Base-by-base conservation (phyloP, 2,797 vertebrate species). In the Sebastolobus alascanus region DNA sequence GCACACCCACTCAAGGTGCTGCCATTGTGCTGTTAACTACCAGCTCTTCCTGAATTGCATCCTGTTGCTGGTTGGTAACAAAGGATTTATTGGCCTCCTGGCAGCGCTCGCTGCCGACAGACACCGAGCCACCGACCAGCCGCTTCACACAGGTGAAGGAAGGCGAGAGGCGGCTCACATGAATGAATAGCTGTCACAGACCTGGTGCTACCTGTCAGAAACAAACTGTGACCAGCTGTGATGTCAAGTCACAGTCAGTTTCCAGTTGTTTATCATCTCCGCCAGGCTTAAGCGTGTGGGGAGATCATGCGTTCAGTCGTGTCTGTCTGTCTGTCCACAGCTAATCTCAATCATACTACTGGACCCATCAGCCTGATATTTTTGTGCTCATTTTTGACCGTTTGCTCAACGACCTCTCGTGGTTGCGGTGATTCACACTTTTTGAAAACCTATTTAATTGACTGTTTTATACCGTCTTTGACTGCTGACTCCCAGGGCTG, bases 21-120 rank as follows among this genome's bases (percentile, higher is more conserved):
- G 75, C 91, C 86, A 90, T 93, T 94, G 93, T 93, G 8, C 77
- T 89, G 79, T 92, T 88, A 87, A 93, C 90, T 81, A 88, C 79
- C 91, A 83, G 68, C 58, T 63, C 87, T 95, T 95, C 93, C 94
- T 96, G 89, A 92, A 95, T 94, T 89, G 80, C 91, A 87, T 95
- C 93, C 95, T 93, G 93, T 84, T 71, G 71, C 90, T 90, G 84
- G 80, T 83, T 68, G 82, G 78, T 86, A 92, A 84, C 67, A 64
- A 81, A 67, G 67, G 87, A 89, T 94, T 93, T 94, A 94, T 88
- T 79, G 87, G 54, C 81, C 90, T 63, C 76, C 18, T 85, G 91
- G 90, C 84, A 89, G 86, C 78, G 64, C 46, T 82, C 58, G 20
- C 71, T n/a, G 75, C 60, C 33, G 54, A 69, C 35, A 33, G 65